Percentiles rank a stretch among this genome's conserved stretches.
Conservation (phyloP, 2,113 vertebrate genomes). For the Halichoerus grypus region DNA sequence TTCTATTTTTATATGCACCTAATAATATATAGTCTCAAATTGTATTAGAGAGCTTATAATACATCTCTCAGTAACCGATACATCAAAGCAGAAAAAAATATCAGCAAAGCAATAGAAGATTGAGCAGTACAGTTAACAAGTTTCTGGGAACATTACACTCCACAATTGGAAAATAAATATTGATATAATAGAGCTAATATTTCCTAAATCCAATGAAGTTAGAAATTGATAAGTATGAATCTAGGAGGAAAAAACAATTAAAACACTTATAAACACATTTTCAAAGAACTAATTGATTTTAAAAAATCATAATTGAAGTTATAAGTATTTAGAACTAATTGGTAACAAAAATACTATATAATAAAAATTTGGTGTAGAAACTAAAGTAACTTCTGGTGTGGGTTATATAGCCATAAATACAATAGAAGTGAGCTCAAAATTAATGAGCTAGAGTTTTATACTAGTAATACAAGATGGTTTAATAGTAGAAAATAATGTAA, state of each 20-base stretch:
- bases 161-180: neutral
- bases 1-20: neutral
- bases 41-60: neutral
- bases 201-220: neutral
- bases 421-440: neutral
- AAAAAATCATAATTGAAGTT: neutral
- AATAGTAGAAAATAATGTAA: neutral
- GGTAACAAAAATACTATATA: neutral
- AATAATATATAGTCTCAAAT: neutral
- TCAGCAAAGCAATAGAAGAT: neutral
- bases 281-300: neutral
- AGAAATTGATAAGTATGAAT: neutral
- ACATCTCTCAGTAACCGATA: neutral
- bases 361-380: neutral
- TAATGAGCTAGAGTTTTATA: conserved; percentile 16
- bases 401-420: neutral
- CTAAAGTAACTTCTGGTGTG: neutral
- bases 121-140: neutral
- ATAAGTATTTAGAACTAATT: neutral
- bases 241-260: neutral
- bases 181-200: neutral
- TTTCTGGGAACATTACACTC: neutral
- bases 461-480: neutral
- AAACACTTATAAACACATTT: neutral
- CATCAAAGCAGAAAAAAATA: neutral